A percentile compares a stretch with the other conserved stretches of the same genome.
phyloP scores from a whole-genome alignment of 2,113 vertebrate species.

The Sterrhoptilus dennistouni region DNA sequence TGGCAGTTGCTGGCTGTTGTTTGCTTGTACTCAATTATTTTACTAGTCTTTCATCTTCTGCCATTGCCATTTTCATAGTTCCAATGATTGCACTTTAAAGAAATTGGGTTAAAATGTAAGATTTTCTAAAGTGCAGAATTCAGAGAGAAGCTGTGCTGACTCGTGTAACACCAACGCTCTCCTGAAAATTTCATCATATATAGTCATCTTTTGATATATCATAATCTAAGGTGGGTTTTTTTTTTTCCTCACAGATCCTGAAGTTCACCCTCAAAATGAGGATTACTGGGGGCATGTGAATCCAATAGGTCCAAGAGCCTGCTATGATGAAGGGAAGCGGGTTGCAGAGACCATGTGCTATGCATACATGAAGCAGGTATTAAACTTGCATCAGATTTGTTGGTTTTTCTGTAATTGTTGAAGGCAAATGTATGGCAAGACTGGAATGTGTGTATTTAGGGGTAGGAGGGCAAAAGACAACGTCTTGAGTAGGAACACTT shows the following conservation, averaged over 20 bases:
- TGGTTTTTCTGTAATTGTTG: background rate
- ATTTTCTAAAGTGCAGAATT: background rate
- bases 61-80: background rate
- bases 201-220: background rate
- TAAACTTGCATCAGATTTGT: background rate
- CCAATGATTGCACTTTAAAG: background rate
- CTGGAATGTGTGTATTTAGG: background rate
- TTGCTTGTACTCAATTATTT: background rate
- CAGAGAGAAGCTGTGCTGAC: background rate
- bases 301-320: constrained; percentile 94
- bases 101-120: background rate
- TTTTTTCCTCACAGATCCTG: constrained; percentile 82
- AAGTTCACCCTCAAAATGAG: constrained; percentile 97
- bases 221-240: background rate
- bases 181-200: background rate
- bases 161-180: background rate
- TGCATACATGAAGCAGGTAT: constrained; percentile 98
- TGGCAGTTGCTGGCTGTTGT: background rate
- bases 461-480: background rate
- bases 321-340: constrained; percentile 97
- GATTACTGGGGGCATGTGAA: constrained; percentile 99
- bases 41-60: background rate
- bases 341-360: constrained; percentile 99
- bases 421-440: background rate
- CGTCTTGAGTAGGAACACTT: background rate